Percentiles rank a stretch among this genome's conserved stretches.
phyloP scores from a whole-genome alignment of 2,797 vertebrate genomes.

The Steatocranus sp. region DNA sequence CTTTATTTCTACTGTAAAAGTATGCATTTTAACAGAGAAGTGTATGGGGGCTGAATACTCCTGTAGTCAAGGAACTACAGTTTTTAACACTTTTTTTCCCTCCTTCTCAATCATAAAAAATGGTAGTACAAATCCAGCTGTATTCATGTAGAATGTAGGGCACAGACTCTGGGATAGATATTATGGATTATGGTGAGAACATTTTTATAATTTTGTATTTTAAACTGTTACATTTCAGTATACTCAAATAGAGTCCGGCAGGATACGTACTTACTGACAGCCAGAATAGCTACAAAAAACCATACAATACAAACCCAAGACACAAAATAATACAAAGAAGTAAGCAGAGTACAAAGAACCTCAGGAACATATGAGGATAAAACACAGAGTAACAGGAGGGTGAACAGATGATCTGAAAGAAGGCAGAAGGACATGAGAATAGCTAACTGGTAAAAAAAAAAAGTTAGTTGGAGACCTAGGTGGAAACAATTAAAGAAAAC shows the following conservation, averaged over 20 bases:
- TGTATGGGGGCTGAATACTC: background rate
- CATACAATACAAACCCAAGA: background rate
- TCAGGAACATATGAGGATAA: background rate
- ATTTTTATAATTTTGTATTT: background rate
- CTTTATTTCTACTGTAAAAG: background rate
- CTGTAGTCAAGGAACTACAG: background rate
- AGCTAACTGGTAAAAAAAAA: background rate
- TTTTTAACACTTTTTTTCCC: background rate
- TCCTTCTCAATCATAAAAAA: background rate
- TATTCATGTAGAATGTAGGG: background rate
- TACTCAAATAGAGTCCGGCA: background rate
- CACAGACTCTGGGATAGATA: too few species aligned
- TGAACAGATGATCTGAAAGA: background rate
- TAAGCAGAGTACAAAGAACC: background rate
- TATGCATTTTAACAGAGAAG: background rate
- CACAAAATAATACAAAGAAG: background rate
- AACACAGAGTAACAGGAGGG: background rate
- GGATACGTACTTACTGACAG: background rate
- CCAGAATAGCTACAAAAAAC: background rate
- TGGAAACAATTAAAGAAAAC: background rate
- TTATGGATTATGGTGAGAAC: background rate
- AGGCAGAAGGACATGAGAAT: background rate
- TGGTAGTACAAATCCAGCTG: background rate
- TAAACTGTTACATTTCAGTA: background rate
- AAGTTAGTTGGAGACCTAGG: background rate